Evolutionary conservation across 2,888 invertebrate genomes (phyloP), one percentile per base, ranked within the genome.

Genomic region (Orchesellides sinensis): DNA sequence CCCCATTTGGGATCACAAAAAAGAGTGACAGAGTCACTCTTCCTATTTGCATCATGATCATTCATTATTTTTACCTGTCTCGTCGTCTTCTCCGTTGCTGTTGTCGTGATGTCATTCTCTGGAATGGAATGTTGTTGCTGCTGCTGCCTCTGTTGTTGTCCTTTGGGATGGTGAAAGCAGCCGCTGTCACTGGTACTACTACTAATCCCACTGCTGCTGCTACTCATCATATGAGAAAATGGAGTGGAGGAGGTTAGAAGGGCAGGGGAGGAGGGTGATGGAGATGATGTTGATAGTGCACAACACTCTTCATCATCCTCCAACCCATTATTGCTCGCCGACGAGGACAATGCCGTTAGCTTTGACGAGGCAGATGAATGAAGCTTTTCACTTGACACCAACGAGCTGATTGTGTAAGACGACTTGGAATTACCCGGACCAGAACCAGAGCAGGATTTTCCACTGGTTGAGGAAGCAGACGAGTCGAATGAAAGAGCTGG

Each of bases 401-500:
- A 84, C 47, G 86, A 86, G 61, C 86, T 86, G 81, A 88, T 87
- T 66, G 88, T 86, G 63, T 87, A 88, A 47, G 85, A 86, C 49
- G 88, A 88, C 79, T 87, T 87, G 25, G 86, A 84, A 47, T 86
- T 84, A 14, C 35, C 45, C 6, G 25, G 19, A 35, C 6, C 6
- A 35, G 35, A 35, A 35, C 35, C 5, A 8, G 5, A 8, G 12
- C 12, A 14, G 35, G 65, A 63, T n/a, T 52, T 17, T 17, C 59
- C 40, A 14, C 56, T 35, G n/a, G 47, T n/a, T 0, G 70, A 70
- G 29, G 85, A 83, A 54, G 85, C 85, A 14, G 86, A 85, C 14
- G 85, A 85, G 63, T 87, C 85, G 69, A 88, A 88, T 52, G 86
- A 86, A 65, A 88, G 78, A 19, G 87, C 85, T 52, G 88, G 87